A percentile compares a stretch with the other conserved stretches of the same genome.
phyloP scores from a whole-genome alignment of 2,888 invertebrate species.

The Polydrusus tereticollis region DNA sequence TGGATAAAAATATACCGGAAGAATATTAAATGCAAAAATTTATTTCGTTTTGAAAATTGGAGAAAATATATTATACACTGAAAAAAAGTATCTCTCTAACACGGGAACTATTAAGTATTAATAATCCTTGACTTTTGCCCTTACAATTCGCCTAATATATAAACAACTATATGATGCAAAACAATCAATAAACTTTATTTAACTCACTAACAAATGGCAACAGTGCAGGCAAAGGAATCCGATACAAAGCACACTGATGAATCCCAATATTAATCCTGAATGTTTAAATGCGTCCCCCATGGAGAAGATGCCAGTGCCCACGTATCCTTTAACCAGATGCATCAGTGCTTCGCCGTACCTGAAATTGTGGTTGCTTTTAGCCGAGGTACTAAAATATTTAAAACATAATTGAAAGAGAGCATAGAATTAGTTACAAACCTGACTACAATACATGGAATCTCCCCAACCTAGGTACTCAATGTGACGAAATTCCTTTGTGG shows the following conservation, averaged over 20 bases:
- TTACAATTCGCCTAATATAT: background rate
- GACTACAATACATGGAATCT: too few species aligned
- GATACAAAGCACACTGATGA: conserved; percentile 18
- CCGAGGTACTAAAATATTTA: conserved; percentile 20
- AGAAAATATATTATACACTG: too few species aligned
- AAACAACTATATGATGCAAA: background rate
- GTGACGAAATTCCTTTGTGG: too few species aligned
- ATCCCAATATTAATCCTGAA: conserved; percentile 28
- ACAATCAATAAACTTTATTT: background rate
- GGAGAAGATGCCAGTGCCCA: conserved; percentile 35
- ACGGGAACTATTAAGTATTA: too few species aligned
- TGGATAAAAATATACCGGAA: too few species aligned
- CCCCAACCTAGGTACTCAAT: too few species aligned
- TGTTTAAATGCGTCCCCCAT: conserved; percentile 41
- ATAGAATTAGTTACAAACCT: too few species aligned
- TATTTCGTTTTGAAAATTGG: too few species aligned
- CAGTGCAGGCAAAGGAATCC: conserved; percentile 35
- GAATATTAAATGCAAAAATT: too few species aligned
- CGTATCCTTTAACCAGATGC: conserved; percentile 37
- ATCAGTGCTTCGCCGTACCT: conserved; percentile 33
- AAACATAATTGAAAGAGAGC: background rate
- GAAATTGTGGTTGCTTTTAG: conserved; percentile 33
- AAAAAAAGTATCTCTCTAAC: too few species aligned
- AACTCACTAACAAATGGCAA: conserved; percentile 34
- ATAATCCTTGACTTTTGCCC: too few species aligned